Base-by-base conservation (phyloP, 2,113 vertebrate genomes). In the Varanus salvator region DNA sequence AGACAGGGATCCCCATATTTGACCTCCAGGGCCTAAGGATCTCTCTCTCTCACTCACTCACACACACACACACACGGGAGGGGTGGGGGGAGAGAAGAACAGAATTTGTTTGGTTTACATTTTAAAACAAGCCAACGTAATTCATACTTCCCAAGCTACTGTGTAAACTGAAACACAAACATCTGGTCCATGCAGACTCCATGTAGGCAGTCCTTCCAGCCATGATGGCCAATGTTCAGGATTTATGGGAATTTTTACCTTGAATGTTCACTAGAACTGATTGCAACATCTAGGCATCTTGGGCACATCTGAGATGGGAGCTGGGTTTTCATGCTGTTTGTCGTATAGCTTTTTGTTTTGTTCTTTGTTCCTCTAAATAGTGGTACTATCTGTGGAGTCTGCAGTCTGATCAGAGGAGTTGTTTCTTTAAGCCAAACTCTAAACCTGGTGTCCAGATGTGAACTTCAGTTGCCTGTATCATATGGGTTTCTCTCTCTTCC, bases 361-460 rank as follows among this genome's bases (percentile, higher is more conserved):
- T 3, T 0, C 77, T 15, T 0, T 78, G 48, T 0, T 0, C 25
- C 17, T 80, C 21, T 54, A 54, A 87, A 54, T 52, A 44, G 78
- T 38, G 69, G 84, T 66, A 88, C 19, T 76, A 90, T 86, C 54
- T 68, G 66, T 87, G 90, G 80, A 87, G n/a, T n/a, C 80, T 83
- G 0, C 3, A 25, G 48, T 80, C 78, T 92, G 54, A 66, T 93
- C 77, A 0, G 2, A 76, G 69, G 90, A 86, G 66, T 80, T 25
- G 4, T n/a, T 92, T 80, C 9, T 84, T 92, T 0, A 72, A 92
- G 74, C 57, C 89, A 91, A 0, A 17, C 0, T 0, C 78, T 60
- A 92, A 91, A 92, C 74, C 90, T 96, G 92, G 80, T 81, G 4
- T 80, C 76, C 91, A 93, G 91, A 93, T 94, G 90, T 86, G 91